Percentiles rank a stretch among this genome's conserved stretches.
Evolutionary conservation across 1,140 invertebrate species (phyloP).

Genomic region (Drosophila albomicans): DNA sequence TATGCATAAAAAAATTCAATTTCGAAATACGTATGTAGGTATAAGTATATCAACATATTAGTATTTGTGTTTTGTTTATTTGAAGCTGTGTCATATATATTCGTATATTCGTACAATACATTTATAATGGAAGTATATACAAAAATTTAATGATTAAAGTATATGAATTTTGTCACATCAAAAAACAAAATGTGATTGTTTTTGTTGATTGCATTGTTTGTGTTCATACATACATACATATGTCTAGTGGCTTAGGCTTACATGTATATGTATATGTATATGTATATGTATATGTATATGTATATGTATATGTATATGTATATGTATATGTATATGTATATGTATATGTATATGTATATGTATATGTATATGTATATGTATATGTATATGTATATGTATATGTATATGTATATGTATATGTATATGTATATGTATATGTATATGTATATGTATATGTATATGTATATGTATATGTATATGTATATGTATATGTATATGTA

Average conservation of each 20-base stretch:
- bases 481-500: no score
- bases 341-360: neutral
- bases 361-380: neutral
- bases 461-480: no score
- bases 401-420: conserved; percentile 4
- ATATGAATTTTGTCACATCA: no score
- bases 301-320: neutral
- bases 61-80: no score
- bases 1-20: neutral
- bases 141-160: no score
- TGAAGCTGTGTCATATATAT: neutral
- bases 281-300: conserved; percentile 7
- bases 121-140: no score
- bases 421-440: neutral
- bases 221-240: neutral
- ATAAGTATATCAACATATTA: neutral
- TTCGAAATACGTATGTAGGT: neutral
- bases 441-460: neutral
- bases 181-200: neutral
- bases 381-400: neutral
- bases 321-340: neutral
- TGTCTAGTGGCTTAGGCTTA: no score
- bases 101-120: neutral
- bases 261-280: neutral
- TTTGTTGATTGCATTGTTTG: neutral